Base-by-base conservation (phyloP, 2,888 invertebrate species). In the Drosophila imparisetae region DNA sequence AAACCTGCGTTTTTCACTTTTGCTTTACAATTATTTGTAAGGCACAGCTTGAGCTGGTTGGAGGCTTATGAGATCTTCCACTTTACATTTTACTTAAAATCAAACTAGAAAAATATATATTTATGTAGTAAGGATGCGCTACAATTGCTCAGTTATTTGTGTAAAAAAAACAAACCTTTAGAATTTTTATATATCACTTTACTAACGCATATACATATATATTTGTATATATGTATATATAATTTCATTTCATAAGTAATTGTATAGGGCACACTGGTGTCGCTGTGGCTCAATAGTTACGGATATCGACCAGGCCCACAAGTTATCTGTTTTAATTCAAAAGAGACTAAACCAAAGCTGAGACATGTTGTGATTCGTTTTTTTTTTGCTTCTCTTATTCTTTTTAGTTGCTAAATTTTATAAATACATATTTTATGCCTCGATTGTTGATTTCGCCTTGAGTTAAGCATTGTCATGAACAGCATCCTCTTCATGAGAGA, bases 391-490 rank as follows among this genome's bases (percentile, higher is more conserved):
- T 32, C 24, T 57, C 66, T 61, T 54, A 58, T 57, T 61, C 24
- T 52, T 61, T 29, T 40, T 48, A 42, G 55, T 29, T 15, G 34
- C 30, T 54, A 42, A n/a, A 62, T 63, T 54, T 59, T 60, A 53
- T 49, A 64, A 52, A 60, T 57, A 64, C 42, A 59, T 60, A 59
- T 59, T 63, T 78, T 52, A 59, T 67, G 21, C 60, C 30, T 57
- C 27, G 34, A 45, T 58, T 61, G 65, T 59, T 52, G 86, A 63
- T 53, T 69, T 81, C 67, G 78, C 85, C 85, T 89, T 85, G 85
- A 88, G 84, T 88, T 86, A 81, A 85, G 81, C 81, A 73, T 72
- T 88, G 78, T 53, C 81, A 65, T 88, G 86, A 79, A 81, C 69
- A 71, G 83, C 84, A 88, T 88, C 85, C 85, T 85, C 78, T 83